Percentiles rank a stretch among this genome's conserved stretches.
These are phyloP conservation scores for Synergus gifuensis DNA, from an alignment of 2,888 invertebrate genomes.

Conservation along the genomic window DNA sequence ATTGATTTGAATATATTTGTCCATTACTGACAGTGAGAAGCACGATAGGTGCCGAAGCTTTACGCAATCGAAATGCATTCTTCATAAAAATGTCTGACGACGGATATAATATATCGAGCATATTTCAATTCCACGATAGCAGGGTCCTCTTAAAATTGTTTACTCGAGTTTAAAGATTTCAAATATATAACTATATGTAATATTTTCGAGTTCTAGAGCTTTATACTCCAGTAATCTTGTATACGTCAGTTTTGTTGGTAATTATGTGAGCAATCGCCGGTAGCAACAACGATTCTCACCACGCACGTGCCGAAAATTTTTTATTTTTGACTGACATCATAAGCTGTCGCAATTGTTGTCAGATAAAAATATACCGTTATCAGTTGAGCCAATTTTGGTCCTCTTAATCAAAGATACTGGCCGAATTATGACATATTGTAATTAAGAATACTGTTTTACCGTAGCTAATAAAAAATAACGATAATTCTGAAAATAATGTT, in stretches of 20 bases:
- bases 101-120: neutral
- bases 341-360: conserved; percentile 23
- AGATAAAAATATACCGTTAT: conserved; percentile 13
- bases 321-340: conserved; percentile 15
- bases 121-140: conserved; percentile 19
- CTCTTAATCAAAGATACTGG: neutral
- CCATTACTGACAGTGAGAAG: conserved; percentile 16
- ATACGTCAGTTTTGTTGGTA: conserved; percentile 39
- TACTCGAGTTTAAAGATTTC: neutral
- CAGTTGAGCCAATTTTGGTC: conserved; percentile 13
- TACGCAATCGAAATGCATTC: conserved; percentile 31
- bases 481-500: neutral
- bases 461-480: neutral
- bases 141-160: neutral
- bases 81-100: conserved; percentile 18
- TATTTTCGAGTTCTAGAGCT: neutral
- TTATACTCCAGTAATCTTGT: conserved; percentile 44
- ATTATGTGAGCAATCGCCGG: conserved; percentile 52
- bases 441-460: neutral
- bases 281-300: conserved; percentile 52
- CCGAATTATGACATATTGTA: neutral
- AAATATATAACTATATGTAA: neutral
- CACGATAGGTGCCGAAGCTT: conserved; percentile 31
- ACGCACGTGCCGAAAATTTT: conserved; percentile 25
- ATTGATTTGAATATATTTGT: neutral